Evolutionary conservation across 2,797 vertebrate genomes (phyloP).

Genomic region (Avahi laniger): DNA sequence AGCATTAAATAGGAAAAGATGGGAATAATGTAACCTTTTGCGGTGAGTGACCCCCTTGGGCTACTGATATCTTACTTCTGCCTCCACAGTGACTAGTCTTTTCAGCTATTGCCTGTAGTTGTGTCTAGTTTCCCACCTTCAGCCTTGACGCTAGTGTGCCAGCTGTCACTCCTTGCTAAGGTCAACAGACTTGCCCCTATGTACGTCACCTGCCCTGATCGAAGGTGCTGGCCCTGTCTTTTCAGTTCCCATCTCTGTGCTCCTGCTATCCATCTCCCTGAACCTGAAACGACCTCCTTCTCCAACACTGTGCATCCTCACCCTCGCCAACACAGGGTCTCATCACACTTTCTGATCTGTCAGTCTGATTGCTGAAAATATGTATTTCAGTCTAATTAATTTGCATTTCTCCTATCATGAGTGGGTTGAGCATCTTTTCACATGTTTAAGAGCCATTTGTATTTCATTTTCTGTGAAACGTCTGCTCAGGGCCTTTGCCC

Average conservation of each 20-base stretch:
- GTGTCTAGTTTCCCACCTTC: not conserved
- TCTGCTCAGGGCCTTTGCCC: conserved; percentile 28
- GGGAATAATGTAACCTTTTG: not conserved
- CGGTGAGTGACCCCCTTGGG: not conserved
- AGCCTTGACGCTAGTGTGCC: not conserved
- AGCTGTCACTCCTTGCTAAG: not conserved
- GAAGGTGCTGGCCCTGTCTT: not conserved
- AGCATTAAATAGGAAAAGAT: not conserved
- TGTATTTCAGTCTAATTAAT: not conserved
- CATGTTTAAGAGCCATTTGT: conserved; percentile 44
- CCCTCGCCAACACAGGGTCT: not conserved
- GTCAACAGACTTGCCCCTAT: not conserved
- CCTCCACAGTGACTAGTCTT: not conserved
- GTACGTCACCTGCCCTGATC: not conserved
- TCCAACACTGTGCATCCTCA: not conserved
- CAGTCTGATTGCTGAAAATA: conserved; percentile 1
- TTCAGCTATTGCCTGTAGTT: not conserved
- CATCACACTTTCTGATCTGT: not conserved
- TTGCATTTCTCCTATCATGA: conserved; percentile 14
- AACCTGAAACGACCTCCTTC: not conserved
- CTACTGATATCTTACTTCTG: not conserved
- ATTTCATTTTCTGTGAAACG: conserved; percentile 46
- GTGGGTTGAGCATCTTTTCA: conserved; percentile 27
- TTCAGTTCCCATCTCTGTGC: not conserved
- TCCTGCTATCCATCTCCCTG: not conserved